Base-by-base conservation (phyloP, 1,140 invertebrate species). In the Propsilocerus akamusi region DNA sequence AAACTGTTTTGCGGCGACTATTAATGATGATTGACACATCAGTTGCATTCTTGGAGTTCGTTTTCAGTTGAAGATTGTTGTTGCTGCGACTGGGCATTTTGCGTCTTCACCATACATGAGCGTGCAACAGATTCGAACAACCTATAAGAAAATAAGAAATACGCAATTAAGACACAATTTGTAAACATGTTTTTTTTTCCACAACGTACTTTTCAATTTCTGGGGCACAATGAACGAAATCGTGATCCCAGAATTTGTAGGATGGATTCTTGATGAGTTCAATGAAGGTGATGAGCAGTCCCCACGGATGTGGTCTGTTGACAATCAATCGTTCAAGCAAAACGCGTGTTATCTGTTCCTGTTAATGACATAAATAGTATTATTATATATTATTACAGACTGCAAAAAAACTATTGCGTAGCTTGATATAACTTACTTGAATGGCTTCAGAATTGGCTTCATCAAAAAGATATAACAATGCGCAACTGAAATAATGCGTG, bases 171-270 rank as follows among this genome's bases (percentile, higher is more conserved):
- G 37, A 50, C 30, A 20, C 30, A 34, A 14, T 6, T 11, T n/a
- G 48, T 23, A 48, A 51, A 49, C 25, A 26, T 37, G 28, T 24
- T 26, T 22, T 46, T n/a, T n/a, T n/a, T n/a, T n/a, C n/a, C n/a
- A n/a, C n/a, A n/a, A 74, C 77, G 75, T 70, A 92, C 86, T 97
- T 97, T 71, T 96, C 91, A 63, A 98, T 97, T 72, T 99, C 96
- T 7, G 94, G 93, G 24, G 95, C 94, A 71, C 95, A 99, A 63
- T 94, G 88, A 0, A 99, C 95, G 72, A 99, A 99, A 55, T 99
- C 94, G 62, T 99, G 94, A 49, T 83, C 80, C 95, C 95, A 99
- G 68, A 99, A 99, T 67, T 97, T 96, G 71, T 97, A 99, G n/a
- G 80, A 83, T 10, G 89, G 90, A 71, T 99, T 99, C 62, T 97